phyloP scores from a whole-genome alignment of 2,113 vertebrate genomes.

The Heliornis fulica region DNA sequence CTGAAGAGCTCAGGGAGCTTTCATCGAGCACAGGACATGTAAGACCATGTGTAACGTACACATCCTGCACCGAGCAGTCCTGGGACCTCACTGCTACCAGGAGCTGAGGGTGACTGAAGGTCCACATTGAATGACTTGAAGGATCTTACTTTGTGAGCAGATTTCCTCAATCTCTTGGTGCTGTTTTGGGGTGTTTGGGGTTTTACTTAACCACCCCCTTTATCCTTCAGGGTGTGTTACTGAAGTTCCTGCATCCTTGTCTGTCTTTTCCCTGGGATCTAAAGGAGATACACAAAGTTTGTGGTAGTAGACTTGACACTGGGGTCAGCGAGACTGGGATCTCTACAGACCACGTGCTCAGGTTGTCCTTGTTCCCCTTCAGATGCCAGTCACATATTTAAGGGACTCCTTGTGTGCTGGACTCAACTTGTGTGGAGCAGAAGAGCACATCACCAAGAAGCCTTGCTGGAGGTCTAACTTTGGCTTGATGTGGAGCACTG shows the following conservation, averaged over 20 bases:
- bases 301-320: neutral
- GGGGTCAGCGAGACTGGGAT: neutral
- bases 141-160: neutral
- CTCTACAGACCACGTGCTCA: neutral
- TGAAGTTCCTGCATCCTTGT: neutral
- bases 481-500: accelerated
- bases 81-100: neutral
- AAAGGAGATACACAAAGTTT: neutral
- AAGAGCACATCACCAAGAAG: neutral
- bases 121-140: neutral
- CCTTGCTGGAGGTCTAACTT: neutral
- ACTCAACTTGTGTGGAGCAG: no score
- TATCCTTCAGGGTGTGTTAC: neutral
- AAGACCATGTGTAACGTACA: neutral
- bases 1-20: neutral
- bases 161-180: neutral
- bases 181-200: neutral
- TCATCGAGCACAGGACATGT: accelerated
- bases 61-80: accelerated
- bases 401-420: neutral
- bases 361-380: neutral
- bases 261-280: neutral
- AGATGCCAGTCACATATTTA: no score
- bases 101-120: neutral
- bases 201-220: neutral